Evolutionary conservation across 1,140 invertebrate species (phyloP), one percentile per base, ranked within the genome.

Genomic region (Drosophila nigromelanica): DNA sequence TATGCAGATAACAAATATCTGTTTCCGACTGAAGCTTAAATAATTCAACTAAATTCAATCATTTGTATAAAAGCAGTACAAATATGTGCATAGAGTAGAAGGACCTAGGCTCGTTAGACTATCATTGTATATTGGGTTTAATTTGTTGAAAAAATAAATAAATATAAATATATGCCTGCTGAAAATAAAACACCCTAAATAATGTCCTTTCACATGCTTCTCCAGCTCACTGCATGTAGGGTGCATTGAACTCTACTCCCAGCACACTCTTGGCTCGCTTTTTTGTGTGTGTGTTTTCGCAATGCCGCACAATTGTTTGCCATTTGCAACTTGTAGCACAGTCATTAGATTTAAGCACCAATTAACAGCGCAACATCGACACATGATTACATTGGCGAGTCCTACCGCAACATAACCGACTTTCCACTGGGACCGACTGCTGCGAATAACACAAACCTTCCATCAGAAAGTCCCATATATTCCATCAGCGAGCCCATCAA

Each of bases 261-360:
- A 8, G 6, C 11, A 10, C 50, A 14, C 27, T 18, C 14, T 50
- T 7, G 2, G 27, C 24, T 27, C 5, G 1, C 14, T 10, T 52
- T 15, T n/a, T 35, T 30, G 47, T 37, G 51, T 24, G 21, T 30
- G 47, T 37, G 51, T 24, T 2, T 2, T 35, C 18, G 7, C 24
- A 14, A 5, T 10, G 24, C 4, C 14, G 60, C 30, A 43, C 14
- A 50, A 40, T 7, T 42, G 10, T 1, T 27, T 14, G 27, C n/a
- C 52, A 51, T 45, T 47, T 69, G 11, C 54, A 47, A 54, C 52
- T 78, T 78, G 75, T 56, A 45, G 64, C 61, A 18, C 2, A 72
- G 78, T 82, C 78, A 75, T 87, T 89, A 39, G 64, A 87, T 64
- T 87, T 87, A 89, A 87, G 86, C 68, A 82, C 68, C 82, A 79